These are phyloP conservation scores for Mionectes macconnelli DNA, from an alignment of 2,113 vertebrate species.

Conservation along the genomic window DNA sequence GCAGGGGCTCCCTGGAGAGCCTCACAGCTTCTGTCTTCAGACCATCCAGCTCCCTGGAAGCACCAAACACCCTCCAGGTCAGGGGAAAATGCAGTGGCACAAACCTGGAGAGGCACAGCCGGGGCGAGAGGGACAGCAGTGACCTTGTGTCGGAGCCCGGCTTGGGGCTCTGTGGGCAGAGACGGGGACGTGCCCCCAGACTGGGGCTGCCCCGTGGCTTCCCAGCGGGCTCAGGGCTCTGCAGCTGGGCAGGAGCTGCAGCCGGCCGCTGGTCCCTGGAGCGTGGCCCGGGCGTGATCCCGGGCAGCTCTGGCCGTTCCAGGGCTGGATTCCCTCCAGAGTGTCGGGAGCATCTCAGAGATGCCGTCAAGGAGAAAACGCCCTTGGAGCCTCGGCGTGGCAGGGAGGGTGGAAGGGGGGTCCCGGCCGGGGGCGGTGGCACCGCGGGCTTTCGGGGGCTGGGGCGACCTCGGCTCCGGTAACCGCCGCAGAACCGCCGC, in stretches of 20 bases:
- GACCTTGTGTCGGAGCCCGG: not conserved
- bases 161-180: fast-evolving
- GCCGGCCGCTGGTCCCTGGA: not conserved
- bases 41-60: conserved; percentile 12
- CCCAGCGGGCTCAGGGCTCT: fast-evolving
- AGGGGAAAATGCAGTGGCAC: fast-evolving
- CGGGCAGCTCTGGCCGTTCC: not conserved
- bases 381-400: not conserved
- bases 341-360: not conserved
- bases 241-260: not conserved
- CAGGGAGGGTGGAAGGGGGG: not conserved
- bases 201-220: not conserved
- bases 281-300: fast-evolving
- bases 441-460: no score
- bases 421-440: not conserved
- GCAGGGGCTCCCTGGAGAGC: not conserved
- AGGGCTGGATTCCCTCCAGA: not conserved
- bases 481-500: not conserved
- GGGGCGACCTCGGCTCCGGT: not conserved
- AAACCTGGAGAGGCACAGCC: not conserved
- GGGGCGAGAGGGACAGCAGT: not conserved
- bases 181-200: fast-evolving
- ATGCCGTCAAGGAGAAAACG: not conserved
- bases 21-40: not conserved
- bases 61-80: not conserved